A percentile compares a stretch with the other conserved stretches of the same genome.
Conservation (phyloP, 2,888 invertebrate species). For the Apodemia duryi region DNA sequence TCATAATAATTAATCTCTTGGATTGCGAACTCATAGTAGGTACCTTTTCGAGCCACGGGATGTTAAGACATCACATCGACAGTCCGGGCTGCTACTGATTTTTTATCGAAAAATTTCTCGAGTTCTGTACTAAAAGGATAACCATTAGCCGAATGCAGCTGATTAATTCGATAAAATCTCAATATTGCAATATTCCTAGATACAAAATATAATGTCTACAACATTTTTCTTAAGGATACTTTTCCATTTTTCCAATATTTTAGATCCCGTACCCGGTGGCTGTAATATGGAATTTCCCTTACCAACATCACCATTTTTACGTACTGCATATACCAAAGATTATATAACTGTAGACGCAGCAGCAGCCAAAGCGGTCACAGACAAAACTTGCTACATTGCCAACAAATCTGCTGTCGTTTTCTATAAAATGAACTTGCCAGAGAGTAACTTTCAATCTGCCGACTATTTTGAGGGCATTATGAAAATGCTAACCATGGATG, state of each 20-base stretch:
- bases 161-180: too few relatives aligned
- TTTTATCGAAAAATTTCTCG: too few relatives aligned
- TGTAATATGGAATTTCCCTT: constrained; percentile 85
- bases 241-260: constrained; percentile 31
- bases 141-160: too few relatives aligned
- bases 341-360: constrained; percentile 76
- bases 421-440: constrained; percentile 82
- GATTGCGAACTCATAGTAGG: too few relatives aligned
- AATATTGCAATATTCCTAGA: too few relatives aligned
- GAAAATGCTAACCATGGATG: constrained; percentile 80
- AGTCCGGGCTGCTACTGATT: too few relatives aligned
- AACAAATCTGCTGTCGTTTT: constrained; percentile 59
- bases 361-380: constrained; percentile 57
- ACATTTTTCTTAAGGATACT: too few relatives aligned
- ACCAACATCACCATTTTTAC: constrained; percentile 81
- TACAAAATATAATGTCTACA: too few relatives aligned
- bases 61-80: too few relatives aligned
- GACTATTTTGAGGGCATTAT: constrained; percentile 81
- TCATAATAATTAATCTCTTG: too few relatives aligned
- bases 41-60: too few relatives aligned
- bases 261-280: constrained; percentile 89
- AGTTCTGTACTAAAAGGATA: too few relatives aligned
- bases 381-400: constrained; percentile 40
- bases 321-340: constrained; percentile 46
- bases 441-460: constrained; percentile 69